Evolutionary conservation across 1,140 invertebrate genomes (phyloP).

Genomic region (Sarcophaga bullata): DNA sequence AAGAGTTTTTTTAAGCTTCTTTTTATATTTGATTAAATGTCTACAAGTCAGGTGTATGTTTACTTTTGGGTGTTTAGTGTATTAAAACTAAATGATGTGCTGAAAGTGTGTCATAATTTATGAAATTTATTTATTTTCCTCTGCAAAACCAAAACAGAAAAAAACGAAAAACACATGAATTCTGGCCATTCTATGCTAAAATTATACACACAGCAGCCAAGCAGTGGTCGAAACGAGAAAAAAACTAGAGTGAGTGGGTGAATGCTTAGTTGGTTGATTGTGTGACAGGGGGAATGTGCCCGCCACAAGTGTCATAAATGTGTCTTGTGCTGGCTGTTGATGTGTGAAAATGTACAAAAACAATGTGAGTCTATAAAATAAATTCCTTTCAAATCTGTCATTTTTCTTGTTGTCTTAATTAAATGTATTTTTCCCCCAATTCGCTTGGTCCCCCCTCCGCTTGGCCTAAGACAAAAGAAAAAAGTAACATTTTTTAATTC

Average conservation of each 20-base stretch:
- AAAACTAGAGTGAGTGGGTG: neutral
- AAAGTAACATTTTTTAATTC: neutral
- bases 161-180: neutral
- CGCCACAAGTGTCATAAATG: neutral
- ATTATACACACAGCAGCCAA: too few relatives aligned
- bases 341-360: too few relatives aligned
- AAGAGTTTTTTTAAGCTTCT: too few relatives aligned
- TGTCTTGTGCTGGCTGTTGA: too few relatives aligned
- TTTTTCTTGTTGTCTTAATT: neutral
- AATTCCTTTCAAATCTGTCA: too few relatives aligned
- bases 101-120: conserved; percentile 10
- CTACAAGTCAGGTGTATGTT: neutral
- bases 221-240: neutral
- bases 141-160: neutral
- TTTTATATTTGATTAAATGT: too few relatives aligned
- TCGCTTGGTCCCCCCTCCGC: too few relatives aligned
- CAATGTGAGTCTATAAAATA: too few relatives aligned
- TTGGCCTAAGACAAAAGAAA: too few relatives aligned
- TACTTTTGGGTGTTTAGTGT: neutral
- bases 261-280: neutral
- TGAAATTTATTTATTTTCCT: neutral
- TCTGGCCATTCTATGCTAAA: too few relatives aligned
- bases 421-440: neutral
- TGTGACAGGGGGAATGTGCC: neutral
- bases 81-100: conserved; percentile 5